Conservation (phyloP, 2,888 invertebrate species). For the Euproctis similis region DNA sequence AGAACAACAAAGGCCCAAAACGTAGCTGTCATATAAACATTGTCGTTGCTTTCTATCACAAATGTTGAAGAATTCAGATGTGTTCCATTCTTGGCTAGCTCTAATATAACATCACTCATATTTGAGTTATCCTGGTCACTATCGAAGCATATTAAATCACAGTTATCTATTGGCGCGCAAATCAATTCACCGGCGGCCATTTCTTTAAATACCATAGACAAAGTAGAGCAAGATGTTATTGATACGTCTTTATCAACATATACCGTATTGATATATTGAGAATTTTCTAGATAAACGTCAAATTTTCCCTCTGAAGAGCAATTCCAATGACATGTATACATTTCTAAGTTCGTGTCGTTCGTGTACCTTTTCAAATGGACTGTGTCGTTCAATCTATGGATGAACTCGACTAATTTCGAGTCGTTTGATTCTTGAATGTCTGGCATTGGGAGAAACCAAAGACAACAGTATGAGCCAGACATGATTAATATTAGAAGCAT, state of each 20-base stretch:
- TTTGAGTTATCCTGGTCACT: conserved; percentile 26
- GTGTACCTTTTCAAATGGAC: conserved; percentile 37
- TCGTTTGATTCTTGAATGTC: conserved; percentile 21
- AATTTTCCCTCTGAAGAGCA: conserved; percentile 37
- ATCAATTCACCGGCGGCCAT: conserved; percentile 35
- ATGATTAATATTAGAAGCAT: conserved; percentile 79
- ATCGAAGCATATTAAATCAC: conserved; percentile 54
- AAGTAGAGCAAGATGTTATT: conserved; percentile 45
- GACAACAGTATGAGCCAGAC: conserved; percentile 80
- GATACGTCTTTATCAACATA: conserved; percentile 38
- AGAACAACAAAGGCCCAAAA: conserved; percentile 86
- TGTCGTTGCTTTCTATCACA: conserved; percentile 23
- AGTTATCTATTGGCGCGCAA: conserved; percentile 42
- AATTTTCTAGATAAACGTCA: conserved; percentile 47
- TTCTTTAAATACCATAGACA: conserved; percentile 46
- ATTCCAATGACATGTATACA: conserved; percentile 57
- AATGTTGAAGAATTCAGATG: conserved; percentile 6
- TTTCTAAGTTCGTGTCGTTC: conserved; percentile 33
- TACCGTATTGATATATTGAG: conserved; percentile 43
- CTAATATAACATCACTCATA: conserved; percentile 5
- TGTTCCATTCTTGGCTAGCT: conserved; percentile 9
- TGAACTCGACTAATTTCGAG: conserved; percentile 31
- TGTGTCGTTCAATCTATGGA: conserved; percentile 56
- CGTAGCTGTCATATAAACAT: conserved; percentile 74
- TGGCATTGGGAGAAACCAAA: conserved; percentile 78